phyloP scores from a whole-genome alignment of 2,888 invertebrate species.

The Hedychridium roseum region DNA sequence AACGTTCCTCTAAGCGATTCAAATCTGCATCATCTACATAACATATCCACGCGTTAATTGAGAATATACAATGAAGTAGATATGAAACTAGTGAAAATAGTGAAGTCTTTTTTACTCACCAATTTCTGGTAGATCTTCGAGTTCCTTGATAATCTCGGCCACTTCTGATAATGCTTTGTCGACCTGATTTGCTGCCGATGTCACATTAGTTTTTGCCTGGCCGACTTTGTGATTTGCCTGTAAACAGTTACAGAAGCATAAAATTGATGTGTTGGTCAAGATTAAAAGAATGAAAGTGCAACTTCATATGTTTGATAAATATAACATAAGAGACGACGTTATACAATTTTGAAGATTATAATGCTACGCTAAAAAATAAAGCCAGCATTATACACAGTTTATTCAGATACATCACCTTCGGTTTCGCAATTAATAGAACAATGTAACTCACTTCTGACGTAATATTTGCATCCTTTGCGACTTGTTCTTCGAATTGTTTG shows the following conservation, averaged over 20 bases:
- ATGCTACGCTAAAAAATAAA: no score
- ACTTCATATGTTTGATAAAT: no score
- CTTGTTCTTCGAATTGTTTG: slow-evolving; percentile 72
- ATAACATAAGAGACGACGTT: no score
- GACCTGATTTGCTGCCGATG: slow-evolving; percentile 83
- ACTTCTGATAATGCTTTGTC: slow-evolving; percentile 81
- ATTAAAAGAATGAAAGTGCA: no score
- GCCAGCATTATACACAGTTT: no score
- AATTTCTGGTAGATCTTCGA: slow-evolving; percentile 78
- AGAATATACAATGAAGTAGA: slow-evolving; percentile 1
- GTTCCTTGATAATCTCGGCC: slow-evolving; percentile 78
- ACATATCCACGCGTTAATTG: no score
- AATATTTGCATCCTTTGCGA: slow-evolving; percentile 74
- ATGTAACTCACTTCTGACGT: slow-evolving; percentile 74
- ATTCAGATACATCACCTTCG: no score
- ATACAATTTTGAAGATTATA: no score
- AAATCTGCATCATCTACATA: slow-evolving; percentile 70
- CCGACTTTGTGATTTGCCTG: slow-evolving; percentile 79
- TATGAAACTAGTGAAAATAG: neutral
- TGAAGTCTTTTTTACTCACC: slow-evolving; percentile 47
- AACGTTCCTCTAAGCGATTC: slow-evolving; percentile 73
- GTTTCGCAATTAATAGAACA: no score
- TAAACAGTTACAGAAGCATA: no score
- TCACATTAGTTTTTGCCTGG: slow-evolving; percentile 84
- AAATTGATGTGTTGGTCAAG: no score